Evolutionary conservation across 2,113 vertebrate genomes (phyloP), one percentile per base, ranked within the genome.

Genomic region (Theristicus caerulescens): DNA sequence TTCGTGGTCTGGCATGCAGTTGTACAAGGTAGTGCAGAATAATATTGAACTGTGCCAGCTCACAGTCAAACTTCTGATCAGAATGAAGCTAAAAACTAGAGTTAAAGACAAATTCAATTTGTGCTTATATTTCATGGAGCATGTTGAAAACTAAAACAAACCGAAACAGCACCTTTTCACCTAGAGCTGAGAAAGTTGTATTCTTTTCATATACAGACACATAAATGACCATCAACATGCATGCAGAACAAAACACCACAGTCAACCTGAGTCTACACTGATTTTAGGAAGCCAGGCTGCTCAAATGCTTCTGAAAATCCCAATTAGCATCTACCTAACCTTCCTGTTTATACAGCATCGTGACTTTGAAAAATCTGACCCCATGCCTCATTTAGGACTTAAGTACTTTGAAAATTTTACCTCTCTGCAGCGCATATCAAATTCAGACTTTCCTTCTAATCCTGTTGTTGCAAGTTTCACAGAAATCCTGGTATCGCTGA

Each of bases 361-460:
- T 1, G 7, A 55, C 27, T 72, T 67, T 24, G 31, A 82, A 90
- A 93, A 79, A 44, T 59, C 73, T 89, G 70, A 49, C 25, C 40
- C 17, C 9, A 16, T 4, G 1, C 20, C 57, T 44, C 15, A 57
- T 47, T 67, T 55, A n/a, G 20, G 52, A 64, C 26, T 59, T 38
- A 29, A 62, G 24, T 26, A 85, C 16, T 69, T 85, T 27, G 40
- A 62, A 79, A 80, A 9, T 34, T 76, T 87, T 80, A 70, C 24
- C 19, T 83, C 72, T 64, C 54, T 55, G 44, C 29, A 72, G 38
- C 10, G 22, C 0, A 3, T 44, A 61, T 9, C 25, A 91, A 79
- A 91, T 69, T 70, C 82, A 91, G 59, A 54, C 15, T 57, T 79
- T 70, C 32, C 26, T 81, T 87, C 78, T 70, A 77, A 91, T 58